A percentile compares a stretch with the other conserved stretches of the same genome.
Evolutionary conservation across 2,797 vertebrate species (phyloP).

Genomic region (Spinus olivaceus): DNA sequence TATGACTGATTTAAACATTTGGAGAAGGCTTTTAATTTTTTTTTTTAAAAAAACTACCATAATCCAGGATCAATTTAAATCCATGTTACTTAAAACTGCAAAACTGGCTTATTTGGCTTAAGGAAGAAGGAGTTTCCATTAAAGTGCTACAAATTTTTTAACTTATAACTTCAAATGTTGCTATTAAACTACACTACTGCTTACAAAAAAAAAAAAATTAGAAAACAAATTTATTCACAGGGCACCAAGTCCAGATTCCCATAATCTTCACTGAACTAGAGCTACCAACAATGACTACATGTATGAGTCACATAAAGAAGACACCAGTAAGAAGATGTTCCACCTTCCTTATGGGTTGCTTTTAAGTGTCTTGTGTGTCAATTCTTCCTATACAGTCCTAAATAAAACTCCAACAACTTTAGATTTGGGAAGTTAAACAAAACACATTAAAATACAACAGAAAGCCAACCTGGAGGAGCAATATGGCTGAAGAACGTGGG

Average conservation of each 20-base stretch:
- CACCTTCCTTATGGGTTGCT: not conserved
- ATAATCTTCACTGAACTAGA: not conserved
- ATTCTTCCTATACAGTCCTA: not conserved
- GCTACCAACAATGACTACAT: not conserved
- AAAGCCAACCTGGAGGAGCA: not conserved
- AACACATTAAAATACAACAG: not conserved
- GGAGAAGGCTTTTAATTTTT: not conserved
- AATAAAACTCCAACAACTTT: not conserved
- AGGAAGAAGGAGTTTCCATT: not conserved
- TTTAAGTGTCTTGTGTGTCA: not conserved
- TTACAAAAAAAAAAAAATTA: not conserved
- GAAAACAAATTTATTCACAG: not conserved
- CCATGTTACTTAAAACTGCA: not conserved
- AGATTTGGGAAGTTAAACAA: not conserved
- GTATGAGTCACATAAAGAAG: not conserved
- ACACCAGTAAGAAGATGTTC: not conserved
- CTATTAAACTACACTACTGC: not conserved
- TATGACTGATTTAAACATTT: not conserved
- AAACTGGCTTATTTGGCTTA: not conserved
- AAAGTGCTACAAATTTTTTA: not conserved
- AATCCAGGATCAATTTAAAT: not conserved
- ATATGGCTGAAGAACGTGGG: not conserved
- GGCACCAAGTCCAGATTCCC: not conserved
- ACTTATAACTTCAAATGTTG: not conserved
- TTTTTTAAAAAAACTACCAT: not conserved